Conservation (phyloP, 1,140 invertebrate genomes). For the Araneus ventricosus region DNA sequence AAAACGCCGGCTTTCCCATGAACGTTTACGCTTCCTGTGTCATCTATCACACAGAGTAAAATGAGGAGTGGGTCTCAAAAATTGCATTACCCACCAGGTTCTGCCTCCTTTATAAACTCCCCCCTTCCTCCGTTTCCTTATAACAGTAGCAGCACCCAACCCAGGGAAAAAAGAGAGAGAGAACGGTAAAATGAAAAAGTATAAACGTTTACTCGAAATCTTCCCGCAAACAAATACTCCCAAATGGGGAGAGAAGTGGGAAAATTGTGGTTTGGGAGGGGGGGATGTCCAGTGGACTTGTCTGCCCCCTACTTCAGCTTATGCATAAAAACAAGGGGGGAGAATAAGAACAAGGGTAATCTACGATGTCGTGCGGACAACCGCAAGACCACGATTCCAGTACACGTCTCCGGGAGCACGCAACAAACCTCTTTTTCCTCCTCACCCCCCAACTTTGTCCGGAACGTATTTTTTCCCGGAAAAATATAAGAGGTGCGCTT, state of each 20-base stretch:
- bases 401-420: not conserved
- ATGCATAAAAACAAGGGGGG: constrained; percentile 28
- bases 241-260: constrained; percentile 19
- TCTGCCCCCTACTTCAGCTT: constrained; percentile 2
- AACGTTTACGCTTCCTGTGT: constrained; percentile 17
- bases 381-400: constrained; percentile 17
- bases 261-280: constrained; percentile 12
- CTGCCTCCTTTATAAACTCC: not conserved
- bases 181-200: not conserved
- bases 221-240: not conserved
- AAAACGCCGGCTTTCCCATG: not conserved
- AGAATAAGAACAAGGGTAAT: constrained; percentile 16
- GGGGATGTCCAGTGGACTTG: not conserved
- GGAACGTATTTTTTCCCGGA: constrained; percentile 17
- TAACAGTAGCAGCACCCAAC: not conserved
- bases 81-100: not conserved
- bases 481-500: constrained; percentile 18
- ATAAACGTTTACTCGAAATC: constrained; percentile 19
- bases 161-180: not conserved
- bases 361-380: constrained; percentile 46
- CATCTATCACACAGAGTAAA: constrained; percentile 24
- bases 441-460: not conserved
- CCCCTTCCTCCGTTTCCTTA: not conserved
- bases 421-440: not conserved
- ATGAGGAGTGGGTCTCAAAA: constrained; percentile 25